Base-by-base conservation (phyloP, 2,888 invertebrate genomes). In the Tenthredo mesomela region DNA sequence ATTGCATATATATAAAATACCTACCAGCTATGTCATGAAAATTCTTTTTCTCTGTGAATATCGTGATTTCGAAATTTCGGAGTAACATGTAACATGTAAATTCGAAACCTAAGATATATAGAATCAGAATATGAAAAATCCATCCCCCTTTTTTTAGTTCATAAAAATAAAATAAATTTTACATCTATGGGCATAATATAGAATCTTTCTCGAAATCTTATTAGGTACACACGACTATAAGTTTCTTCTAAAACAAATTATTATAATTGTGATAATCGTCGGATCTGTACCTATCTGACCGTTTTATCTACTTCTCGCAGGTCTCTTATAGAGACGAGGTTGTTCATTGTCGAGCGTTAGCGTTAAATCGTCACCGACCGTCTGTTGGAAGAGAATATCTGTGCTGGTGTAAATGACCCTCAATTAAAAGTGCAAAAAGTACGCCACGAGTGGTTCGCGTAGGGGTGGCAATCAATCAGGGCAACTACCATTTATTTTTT, bases 401-500 rank as follows among this genome's bases (percentile, higher is more conserved):
- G 83, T 37, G 75, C 73, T 84, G 71, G 88, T 88, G 89, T 87
- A 89, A 89, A 89, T 90, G 87, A 88, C 88, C 86, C 85, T 85
- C 88, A 87, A 89, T 88, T 88, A 88, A 88, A 84, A 86, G 84
- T 61, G 58, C 83, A 86, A 84, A 86, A 87, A 87, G 84, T 85
- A 78, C 78, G 83, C 61, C 82, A 67, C 86, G 82, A 82, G 71
- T 85, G 83, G 43, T 82, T 82, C 73, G 82, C 77, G 40, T 61
- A 70, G 84, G 85, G 75, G 84, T 85, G 86, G 88, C 88, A 87
- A 89, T 89, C 89, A 88, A 89, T 89, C 89, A 88, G 86, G 61
- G 86, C 86, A 84, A 85, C 85, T 86, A 87, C 87, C 88, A 88
- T 89, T 89, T 88, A 87, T 88, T 89, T 89, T 88, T 87, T 88